These are phyloP conservation scores for Argyresthia albistria DNA, from an alignment of 2,888 invertebrate species.

Conservation along the genomic window DNA sequence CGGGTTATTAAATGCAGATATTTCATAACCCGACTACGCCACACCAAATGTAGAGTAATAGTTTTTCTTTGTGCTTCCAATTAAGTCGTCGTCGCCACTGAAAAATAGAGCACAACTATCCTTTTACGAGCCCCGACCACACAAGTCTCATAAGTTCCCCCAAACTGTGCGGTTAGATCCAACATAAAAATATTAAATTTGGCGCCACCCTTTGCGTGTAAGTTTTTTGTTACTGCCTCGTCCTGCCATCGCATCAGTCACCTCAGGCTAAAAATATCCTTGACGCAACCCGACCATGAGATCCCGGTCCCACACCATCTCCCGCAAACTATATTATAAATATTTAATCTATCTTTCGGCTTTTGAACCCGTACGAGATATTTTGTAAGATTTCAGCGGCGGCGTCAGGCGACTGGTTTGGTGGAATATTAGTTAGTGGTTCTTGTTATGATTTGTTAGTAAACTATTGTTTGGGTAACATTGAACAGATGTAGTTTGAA, in stretches of 20 bases:
- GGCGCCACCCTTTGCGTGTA: constrained; percentile 55
- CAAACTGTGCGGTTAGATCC: not conserved
- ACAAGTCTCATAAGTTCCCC: not conserved
- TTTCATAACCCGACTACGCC: too few species aligned
- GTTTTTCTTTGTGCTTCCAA: too few species aligned
- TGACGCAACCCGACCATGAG: constrained; percentile 46
- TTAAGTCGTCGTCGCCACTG: too few species aligned
- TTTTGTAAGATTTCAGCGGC: constrained; percentile 2
- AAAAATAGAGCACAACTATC: not conserved
- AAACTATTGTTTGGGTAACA: constrained; percentile 1
- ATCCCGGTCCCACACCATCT: constrained; percentile 7
- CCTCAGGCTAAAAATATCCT: constrained; percentile 50
- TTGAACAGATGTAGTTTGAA: not conserved
- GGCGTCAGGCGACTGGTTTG: not conserved
- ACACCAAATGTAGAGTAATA: too few species aligned
- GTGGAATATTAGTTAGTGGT: not conserved
- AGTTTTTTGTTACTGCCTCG: constrained; percentile 52
- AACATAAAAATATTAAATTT: constrained; percentile 25
- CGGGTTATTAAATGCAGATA: too few species aligned
- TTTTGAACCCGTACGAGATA: constrained; percentile 14
- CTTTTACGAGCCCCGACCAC: not conserved
- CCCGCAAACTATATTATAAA: constrained; percentile 42
- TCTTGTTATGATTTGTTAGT: not conserved
- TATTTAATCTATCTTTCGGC: constrained; percentile 55
- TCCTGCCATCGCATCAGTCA: constrained; percentile 26